These are phyloP conservation scores for Halcyon senegalensis DNA, from an alignment of 2,113 vertebrate genomes.

Conservation along the genomic window DNA sequence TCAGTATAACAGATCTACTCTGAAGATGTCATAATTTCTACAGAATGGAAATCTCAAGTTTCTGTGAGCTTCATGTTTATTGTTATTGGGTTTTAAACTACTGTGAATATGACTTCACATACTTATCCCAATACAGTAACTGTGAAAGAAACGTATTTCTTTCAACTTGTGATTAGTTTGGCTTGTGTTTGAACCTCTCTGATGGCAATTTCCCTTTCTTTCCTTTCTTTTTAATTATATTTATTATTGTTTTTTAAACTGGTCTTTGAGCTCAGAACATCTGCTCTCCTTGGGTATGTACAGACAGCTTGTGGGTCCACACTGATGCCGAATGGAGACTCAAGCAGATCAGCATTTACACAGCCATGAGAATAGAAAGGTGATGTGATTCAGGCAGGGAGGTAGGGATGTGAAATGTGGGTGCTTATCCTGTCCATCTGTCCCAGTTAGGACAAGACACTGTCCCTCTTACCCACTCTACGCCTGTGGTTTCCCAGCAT, in stretches of 20 bases:
- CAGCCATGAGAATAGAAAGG: neutral
- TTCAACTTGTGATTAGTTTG: neutral
- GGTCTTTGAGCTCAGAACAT: neutral
- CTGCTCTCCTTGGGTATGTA: neutral
- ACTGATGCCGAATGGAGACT: neutral
- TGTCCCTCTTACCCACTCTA: neutral
- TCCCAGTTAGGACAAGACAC: neutral
- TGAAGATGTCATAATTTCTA: slow-evolving; percentile 27
- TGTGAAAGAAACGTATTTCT: neutral
- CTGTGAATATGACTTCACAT: slow-evolving; percentile 33
- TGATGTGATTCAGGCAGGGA: neutral
- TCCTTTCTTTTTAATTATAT: neutral
- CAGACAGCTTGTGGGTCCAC: neutral
- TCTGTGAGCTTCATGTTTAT: neutral
- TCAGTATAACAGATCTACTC: neutral
- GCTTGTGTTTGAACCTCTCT: slow-evolving; percentile 29
- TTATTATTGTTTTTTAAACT: neutral
- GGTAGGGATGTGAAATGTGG: neutral
- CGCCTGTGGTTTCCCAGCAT: neutral
- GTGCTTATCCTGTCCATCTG: neutral
- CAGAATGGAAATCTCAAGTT: slow-evolving; percentile 29
- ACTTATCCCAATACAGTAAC: slow-evolving; percentile 20
- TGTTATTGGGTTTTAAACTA: slow-evolving; percentile 24
- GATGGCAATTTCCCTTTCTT: neutral
- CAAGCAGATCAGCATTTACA: neutral